Conservation (phyloP, 2,113 vertebrate species). For the Chloropsis cyanopogon region DNA sequence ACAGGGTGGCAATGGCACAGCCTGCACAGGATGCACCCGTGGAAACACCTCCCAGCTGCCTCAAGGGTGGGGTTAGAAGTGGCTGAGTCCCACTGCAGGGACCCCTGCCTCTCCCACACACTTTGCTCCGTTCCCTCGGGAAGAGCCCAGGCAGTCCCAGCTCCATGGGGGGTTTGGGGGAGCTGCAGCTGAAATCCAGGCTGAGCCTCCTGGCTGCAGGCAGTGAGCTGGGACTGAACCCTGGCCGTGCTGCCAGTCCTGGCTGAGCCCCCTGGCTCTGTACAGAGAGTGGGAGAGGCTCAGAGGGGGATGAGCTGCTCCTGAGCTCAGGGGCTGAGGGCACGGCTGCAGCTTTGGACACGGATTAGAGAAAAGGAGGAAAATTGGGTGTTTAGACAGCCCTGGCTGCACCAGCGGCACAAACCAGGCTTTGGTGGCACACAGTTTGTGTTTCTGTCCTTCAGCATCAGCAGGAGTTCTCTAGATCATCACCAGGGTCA, state of each 20-base stretch:
- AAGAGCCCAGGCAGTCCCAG: neutral
- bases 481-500: neutral
- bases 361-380: neutral
- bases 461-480: neutral
- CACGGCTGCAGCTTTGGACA: neutral
- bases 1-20: neutral
- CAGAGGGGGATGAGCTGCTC: neutral
- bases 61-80: too few species aligned
- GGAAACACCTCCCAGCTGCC: neutral
- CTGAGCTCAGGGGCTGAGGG: neutral
- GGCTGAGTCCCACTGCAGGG: neutral
- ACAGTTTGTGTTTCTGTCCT: neutral
- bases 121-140: neutral
- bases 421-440: neutral
- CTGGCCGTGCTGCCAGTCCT: neutral
- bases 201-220: neutral
- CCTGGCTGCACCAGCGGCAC: rapidly evolving
- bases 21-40: neutral
- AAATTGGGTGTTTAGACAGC: neutral
- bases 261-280: neutral
- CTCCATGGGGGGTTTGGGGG: neutral
- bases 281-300: neutral
- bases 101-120: neutral
- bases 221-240: neutral
- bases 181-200: neutral